Evolutionary conservation across 1,140 invertebrate genomes (phyloP).

Genomic region (Venturia canescens): DNA sequence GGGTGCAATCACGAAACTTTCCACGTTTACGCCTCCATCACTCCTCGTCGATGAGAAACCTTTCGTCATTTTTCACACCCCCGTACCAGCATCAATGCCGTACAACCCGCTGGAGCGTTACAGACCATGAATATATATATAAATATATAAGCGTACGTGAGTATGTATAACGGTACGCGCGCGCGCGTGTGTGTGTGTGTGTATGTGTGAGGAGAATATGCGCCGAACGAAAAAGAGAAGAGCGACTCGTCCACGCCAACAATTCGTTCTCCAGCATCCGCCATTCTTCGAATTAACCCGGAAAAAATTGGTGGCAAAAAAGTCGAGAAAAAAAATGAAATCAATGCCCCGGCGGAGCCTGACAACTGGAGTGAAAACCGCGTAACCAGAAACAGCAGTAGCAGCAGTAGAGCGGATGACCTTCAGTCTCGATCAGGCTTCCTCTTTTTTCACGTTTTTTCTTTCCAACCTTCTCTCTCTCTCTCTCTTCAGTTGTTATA

Average conservation of each 20-base stretch:
- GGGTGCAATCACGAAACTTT: conserved; percentile 58
- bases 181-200: no score
- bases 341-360: not conserved
- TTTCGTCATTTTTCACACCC: conserved; percentile 62
- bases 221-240: not conserved
- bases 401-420: conserved; percentile 25
- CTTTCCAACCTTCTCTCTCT: conserved; percentile 6
- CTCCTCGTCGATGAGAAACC: conserved; percentile 28
- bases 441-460: conserved; percentile 16
- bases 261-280: conserved; percentile 15
- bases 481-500: not conserved
- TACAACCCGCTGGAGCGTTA: conserved; percentile 2
- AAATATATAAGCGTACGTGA: not conserved
- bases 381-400: conserved; percentile 34
- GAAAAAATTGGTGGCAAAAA: conserved; percentile 28
- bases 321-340: conserved; percentile 25
- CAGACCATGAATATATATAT: not conserved
- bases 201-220: no score
- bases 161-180: no score
- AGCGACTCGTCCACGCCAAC: conserved; percentile 26
- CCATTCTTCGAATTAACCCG: conserved; percentile 42
- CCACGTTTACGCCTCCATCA: conserved; percentile 10
- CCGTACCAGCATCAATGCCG: conserved; percentile 17
- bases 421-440: conserved; percentile 22
- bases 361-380: conserved; percentile 30